These are phyloP conservation scores for Lateolabrax maculatus DNA, from an alignment of 2,797 vertebrate genomes.

Conservation along the genomic window DNA sequence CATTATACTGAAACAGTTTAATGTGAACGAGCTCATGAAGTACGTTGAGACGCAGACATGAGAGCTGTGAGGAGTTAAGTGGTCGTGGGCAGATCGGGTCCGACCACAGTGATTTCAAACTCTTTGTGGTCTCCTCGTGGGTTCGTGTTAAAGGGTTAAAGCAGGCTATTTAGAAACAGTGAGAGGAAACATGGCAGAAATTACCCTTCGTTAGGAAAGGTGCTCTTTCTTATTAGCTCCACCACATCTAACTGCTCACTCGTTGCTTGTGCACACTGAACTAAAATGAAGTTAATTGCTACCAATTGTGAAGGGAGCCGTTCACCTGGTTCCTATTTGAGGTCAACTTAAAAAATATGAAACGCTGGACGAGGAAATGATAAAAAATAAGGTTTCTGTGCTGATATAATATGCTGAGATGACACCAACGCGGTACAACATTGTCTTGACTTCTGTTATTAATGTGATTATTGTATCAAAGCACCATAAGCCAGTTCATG, in stretches of 20 bases:
- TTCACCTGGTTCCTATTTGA: slow-evolving; percentile 30
- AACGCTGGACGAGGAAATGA: neutral
- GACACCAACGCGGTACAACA: neutral
- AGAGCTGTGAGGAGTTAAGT: slow-evolving; percentile 17
- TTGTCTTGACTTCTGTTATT: neutral
- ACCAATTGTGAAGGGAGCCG: slow-evolving; percentile 42
- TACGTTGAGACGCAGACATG: neutral
- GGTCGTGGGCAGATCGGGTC: slow-evolving; percentile 33
- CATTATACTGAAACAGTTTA: neutral
- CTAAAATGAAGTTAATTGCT: slow-evolving; percentile 70
- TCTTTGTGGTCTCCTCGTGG: slow-evolving; percentile 43
- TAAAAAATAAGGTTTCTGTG: neutral
- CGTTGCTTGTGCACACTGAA: slow-evolving; percentile 64
- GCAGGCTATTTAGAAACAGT: slow-evolving; percentile 32
- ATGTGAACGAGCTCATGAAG: neutral
- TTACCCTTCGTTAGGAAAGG: slow-evolving; percentile 56
- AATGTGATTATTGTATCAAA: neutral
- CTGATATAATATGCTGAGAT: neutral
- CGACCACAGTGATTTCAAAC: slow-evolving; percentile 47
- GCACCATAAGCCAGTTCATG: neutral
- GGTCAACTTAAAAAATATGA: slow-evolving; percentile 10
- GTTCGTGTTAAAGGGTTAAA: slow-evolving; percentile 52
- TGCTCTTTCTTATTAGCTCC: slow-evolving; percentile 64
- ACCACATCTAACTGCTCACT: slow-evolving; percentile 64
- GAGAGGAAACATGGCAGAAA: slow-evolving; percentile 63